These are phyloP conservation scores for Cebus imitator DNA, from an alignment of 2,113 vertebrate species.

Conservation along the genomic window DNA sequence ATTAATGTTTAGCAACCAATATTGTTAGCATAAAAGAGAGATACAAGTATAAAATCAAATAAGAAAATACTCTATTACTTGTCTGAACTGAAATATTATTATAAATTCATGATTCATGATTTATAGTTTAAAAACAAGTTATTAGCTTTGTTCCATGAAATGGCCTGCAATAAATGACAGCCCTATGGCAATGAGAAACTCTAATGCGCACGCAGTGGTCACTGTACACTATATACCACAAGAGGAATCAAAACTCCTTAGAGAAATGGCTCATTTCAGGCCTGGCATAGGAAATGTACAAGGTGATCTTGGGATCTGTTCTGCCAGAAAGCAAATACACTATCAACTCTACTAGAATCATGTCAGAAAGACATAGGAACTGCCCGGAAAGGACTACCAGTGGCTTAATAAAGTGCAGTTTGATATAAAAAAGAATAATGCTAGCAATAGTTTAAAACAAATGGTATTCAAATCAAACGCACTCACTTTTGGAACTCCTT, in stretches of 20 bases:
- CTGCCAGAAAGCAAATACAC: background rate
- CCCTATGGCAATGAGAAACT: background rate
- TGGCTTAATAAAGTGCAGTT: background rate
- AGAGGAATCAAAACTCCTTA: background rate
- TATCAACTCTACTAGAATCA: background rate
- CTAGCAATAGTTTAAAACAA: background rate
- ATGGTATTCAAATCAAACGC: background rate
- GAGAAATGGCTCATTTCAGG: background rate
- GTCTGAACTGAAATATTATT: background rate
- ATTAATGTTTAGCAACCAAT: background rate
- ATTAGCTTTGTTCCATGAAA: background rate
- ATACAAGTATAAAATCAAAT: background rate
- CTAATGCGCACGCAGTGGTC: background rate
- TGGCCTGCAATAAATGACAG: background rate
- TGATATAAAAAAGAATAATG: background rate
- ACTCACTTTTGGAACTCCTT: background rate
- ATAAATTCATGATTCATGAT: background rate
- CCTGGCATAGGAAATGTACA: background rate
- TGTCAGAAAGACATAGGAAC: background rate
- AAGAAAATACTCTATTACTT: background rate
- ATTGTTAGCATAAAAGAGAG: background rate
- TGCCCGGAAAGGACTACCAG: background rate
- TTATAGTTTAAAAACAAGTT: background rate
- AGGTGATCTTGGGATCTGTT: background rate
- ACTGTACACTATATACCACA: background rate